Evolutionary conservation across 2,797 vertebrate species (phyloP).

Genomic region (Erpetoichthys calabaricus): DNA sequence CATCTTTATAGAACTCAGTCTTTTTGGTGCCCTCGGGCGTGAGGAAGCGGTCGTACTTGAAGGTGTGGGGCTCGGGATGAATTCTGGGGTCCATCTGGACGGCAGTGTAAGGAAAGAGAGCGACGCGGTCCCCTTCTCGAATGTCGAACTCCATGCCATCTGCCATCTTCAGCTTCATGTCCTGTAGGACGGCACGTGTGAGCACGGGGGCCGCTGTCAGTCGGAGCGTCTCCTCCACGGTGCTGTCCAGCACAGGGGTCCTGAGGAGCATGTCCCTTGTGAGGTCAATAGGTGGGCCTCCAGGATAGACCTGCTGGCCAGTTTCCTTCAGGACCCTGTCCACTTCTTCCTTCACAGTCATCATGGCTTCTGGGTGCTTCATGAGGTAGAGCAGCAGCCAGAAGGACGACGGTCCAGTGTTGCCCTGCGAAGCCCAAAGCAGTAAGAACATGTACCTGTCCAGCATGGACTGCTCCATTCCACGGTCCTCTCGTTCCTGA

Average conservation of each 20-base stretch:
- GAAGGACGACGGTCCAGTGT: slow-evolving; percentile 72
- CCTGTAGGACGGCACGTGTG: slow-evolving; percentile 45
- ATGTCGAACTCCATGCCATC: slow-evolving; percentile 43
- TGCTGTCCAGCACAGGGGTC: slow-evolving; percentile 66
- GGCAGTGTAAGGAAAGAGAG: slow-evolving; percentile 61
- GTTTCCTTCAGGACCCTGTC: slow-evolving; percentile 42
- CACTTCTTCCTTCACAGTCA: slow-evolving; percentile 56
- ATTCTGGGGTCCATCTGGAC: slow-evolving; percentile 72
- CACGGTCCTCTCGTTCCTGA: slow-evolving; percentile 34
- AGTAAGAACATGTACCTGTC: slow-evolving; percentile 67
- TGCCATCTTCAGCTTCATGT: slow-evolving; percentile 49
- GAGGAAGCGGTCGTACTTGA: slow-evolving; percentile 72
- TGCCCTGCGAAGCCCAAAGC: slow-evolving; percentile 83
- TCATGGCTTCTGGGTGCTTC: slow-evolving; percentile 70
- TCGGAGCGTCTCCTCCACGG: slow-evolving; percentile 68
- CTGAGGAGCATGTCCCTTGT: slow-evolving; percentile 53
- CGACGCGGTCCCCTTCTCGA: slow-evolving; percentile 63
- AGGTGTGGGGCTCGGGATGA: slow-evolving; percentile 59
- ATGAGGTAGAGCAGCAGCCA: slow-evolving; percentile 80
- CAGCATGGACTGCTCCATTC: slow-evolving; percentile 46
- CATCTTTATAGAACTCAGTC: slow-evolving; percentile 62
- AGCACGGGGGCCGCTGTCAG: slow-evolving; percentile 57
- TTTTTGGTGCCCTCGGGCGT: slow-evolving; percentile 56
- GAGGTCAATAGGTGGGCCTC: slow-evolving; percentile 36
- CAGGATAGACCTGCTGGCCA: slow-evolving; percentile 33